Base-by-base conservation (phyloP, 2,888 invertebrate species). In the Nasonia oneida region DNA sequence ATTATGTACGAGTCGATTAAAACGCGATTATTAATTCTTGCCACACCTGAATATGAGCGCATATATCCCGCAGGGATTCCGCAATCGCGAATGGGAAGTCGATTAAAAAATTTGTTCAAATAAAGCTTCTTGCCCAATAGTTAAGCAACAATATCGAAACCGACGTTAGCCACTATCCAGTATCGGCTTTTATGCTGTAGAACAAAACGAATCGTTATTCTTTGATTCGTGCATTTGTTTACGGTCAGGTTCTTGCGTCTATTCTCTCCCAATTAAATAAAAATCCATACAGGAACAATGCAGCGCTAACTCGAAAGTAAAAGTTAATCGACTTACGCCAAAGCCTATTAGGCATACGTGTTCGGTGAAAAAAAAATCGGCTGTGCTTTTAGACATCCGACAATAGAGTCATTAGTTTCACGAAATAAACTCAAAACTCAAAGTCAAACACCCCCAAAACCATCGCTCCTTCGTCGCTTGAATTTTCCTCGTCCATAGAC, bases 101-200 rank as follows among this genome's bases (percentile, higher is more conserved):
- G 67, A 67, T 67, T 67, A 67, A 33, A 14, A 67, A 29, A 67
- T 67, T 29, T 33, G 67, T 33, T 67, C 29, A 33, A 67, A 67
- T 67, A 67, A 29, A 29, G 23, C 0, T 67, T 15, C 3, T 67
- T 67, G 29, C 67, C 14, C 33, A 67, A 67, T 67, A 67, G 15
- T 67, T 67, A 67, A 67, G 67, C 67, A 67, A 67, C 33, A 67
- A 67, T 67, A 33, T 67, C 29, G 67, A 67, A 67, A 67, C 29
- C 67, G 33, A 14, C 33, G 14, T n/a, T 61, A 6, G 4, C 5
- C 64, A 6, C 64, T 29, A 29, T 64, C 64, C 29, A 14, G 23
- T 29, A 29, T 29, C 15, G 14, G 29, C 3, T 23, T 33, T 33
- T 67, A 67, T 33, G 1, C 67, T 33, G 29, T 29, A 67, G 67